Conservation (phyloP, 2,888 invertebrate genomes). For the Chloromyia formosa region DNA sequence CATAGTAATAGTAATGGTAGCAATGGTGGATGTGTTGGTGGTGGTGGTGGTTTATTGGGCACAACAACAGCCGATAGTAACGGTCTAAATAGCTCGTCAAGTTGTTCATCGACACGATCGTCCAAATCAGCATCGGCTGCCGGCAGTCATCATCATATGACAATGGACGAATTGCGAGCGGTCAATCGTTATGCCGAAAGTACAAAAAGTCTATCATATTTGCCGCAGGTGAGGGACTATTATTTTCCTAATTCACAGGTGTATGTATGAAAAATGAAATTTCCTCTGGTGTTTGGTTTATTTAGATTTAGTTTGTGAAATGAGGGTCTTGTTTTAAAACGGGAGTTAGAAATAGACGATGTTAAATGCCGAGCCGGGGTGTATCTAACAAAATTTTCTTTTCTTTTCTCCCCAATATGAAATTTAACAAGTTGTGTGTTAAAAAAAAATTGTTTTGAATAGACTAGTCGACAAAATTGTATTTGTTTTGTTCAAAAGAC, state of each 20-base stretch:
- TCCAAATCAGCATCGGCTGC: conserved; percentile 71
- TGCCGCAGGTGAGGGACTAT: conserved; percentile 81
- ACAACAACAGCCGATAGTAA: conserved; percentile 49
- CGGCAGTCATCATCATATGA: conserved; percentile 72
- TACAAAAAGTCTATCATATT: conserved; percentile 88
- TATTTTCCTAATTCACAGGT: conserved; percentile 63
- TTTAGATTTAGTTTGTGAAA: conserved; percentile 5
- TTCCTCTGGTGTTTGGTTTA: conserved; percentile 45
- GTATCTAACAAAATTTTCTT: too few relatives aligned
- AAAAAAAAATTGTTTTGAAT: too few relatives aligned
- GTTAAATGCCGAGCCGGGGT: too few relatives aligned
- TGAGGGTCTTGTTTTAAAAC: too few relatives aligned
- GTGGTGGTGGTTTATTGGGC: conserved; percentile 53
- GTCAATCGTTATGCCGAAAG: conserved; percentile 92
- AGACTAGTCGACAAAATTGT: too few relatives aligned
- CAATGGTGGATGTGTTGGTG: conserved; percentile 55
- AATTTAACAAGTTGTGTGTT: too few relatives aligned
- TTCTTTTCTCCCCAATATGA: too few relatives aligned
- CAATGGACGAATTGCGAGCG: conserved; percentile 83
- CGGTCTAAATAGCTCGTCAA: conserved; percentile 60
- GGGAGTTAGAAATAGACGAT: too few relatives aligned
- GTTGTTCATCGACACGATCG: conserved; percentile 75
- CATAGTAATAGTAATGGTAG: conserved; percentile 52
- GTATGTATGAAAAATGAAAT: conserved; percentile 58
- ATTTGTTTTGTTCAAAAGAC: too few relatives aligned